Percentiles rank a stretch among this genome's conserved stretches.
phyloP scores from a whole-genome alignment of 2,113 vertebrate species.

The Aegithalos caudatus region DNA sequence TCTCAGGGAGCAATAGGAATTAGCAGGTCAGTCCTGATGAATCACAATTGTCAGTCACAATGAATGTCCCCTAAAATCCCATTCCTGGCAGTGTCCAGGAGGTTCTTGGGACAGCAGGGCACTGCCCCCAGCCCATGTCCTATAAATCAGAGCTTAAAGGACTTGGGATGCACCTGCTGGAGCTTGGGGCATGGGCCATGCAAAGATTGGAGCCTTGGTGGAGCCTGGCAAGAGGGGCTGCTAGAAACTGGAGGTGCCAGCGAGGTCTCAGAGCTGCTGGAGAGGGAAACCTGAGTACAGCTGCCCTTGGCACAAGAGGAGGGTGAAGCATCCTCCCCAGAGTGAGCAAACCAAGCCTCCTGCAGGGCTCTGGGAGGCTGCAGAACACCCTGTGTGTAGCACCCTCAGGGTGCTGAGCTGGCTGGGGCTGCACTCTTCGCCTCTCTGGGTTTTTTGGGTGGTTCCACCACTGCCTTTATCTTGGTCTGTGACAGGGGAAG shows the following conservation, averaged over 20 bases:
- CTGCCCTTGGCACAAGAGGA: not conserved
- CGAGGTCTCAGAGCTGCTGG: not conserved
- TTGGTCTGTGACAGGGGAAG: not conserved
- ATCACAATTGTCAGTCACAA: not conserved
- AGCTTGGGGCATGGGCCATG: rapidly evolving
- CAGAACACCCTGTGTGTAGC: not conserved
- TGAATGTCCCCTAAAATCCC: too few relatives aligned
- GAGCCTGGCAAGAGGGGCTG: not conserved
- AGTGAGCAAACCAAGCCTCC: not conserved
- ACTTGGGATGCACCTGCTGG: not conserved
- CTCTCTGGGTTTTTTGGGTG: not conserved
- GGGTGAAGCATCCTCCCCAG: not conserved
- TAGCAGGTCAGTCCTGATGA: not conserved
- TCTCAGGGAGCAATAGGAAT: not conserved
- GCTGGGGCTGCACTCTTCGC: not conserved
- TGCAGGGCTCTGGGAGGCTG: not conserved
- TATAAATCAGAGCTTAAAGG: not conserved
- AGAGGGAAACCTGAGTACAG: rapidly evolving
- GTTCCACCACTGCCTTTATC: not conserved
- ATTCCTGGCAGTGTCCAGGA: rapidly evolving
- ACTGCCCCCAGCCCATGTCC: rapidly evolving
- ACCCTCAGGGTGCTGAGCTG: not conserved
- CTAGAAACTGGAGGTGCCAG: not conserved
- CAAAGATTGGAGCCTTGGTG: not conserved
- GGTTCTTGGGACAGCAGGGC: not conserved